Conservation (phyloP, 2,113 vertebrate species). For the Nerophis lumbriciformis region DNA sequence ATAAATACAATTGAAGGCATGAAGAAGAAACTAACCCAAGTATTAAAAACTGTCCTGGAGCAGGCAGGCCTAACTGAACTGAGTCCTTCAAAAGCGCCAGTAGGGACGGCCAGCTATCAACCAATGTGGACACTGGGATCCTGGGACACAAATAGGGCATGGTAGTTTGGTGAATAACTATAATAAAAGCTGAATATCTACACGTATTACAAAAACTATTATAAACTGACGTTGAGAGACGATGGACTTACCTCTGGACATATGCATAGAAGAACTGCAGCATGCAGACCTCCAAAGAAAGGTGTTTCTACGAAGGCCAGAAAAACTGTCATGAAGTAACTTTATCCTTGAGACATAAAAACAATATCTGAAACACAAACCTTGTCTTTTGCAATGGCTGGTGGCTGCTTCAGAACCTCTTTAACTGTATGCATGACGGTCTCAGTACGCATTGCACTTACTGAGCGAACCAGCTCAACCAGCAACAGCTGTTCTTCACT, state of each 20-base stretch:
- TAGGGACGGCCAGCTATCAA: conserved; percentile 94
- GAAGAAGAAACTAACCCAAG: conserved; percentile 78
- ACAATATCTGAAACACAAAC: conserved; percentile 55
- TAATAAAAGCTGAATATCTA: not conserved
- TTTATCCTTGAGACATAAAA: not conserved
- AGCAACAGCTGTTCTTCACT: conserved; percentile 93
- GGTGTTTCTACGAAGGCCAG: conserved; percentile 82
- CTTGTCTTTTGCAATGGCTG: conserved; percentile 94
- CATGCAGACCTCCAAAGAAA: conserved; percentile 98
- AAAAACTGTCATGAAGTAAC: too few relatives aligned
- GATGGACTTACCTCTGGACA: conserved; percentile 86
- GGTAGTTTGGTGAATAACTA: not conserved
- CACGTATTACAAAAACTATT: not conserved
- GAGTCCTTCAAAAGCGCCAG: conserved; percentile 92
- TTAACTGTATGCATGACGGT: conserved; percentile 98
- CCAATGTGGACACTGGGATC: conserved; percentile 89
- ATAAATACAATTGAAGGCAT: not conserved
- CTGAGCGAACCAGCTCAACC: conserved; percentile 92
- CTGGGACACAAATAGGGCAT: conserved; percentile 56
- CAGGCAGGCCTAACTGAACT: conserved; percentile 87
- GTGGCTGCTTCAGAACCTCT: conserved; percentile 96
- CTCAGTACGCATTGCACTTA: conserved; percentile 95
- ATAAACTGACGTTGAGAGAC: not conserved
- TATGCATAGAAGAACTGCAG: conserved; percentile 99
- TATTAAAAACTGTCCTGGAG: conserved; percentile 94